phyloP scores from a whole-genome alignment of 2,797 vertebrate species.

The Tragelaphus oryx region DNA sequence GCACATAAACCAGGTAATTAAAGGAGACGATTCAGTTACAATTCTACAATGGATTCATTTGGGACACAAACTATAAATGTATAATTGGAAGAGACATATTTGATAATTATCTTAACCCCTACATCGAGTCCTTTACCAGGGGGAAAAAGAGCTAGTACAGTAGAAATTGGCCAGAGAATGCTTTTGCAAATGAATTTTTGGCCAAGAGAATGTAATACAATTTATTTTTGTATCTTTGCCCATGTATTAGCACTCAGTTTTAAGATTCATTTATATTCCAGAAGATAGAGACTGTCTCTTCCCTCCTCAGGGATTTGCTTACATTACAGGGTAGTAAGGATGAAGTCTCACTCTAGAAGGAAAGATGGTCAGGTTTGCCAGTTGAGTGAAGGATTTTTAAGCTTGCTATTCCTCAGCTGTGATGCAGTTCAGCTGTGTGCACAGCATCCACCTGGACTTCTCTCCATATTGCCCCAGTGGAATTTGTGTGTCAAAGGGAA shows the following conservation, averaged over 20 bases:
- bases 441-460: not conserved
- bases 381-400: not conserved
- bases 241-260: not conserved
- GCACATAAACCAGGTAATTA: not conserved
- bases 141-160: not conserved
- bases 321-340: not conserved
- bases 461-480: not conserved
- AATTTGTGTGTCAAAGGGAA: not conserved
- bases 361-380: not conserved
- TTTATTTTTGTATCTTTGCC: not conserved
- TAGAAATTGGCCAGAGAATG: not conserved
- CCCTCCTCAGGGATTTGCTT: not conserved
- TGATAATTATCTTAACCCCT: not conserved
- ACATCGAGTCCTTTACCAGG: not conserved
- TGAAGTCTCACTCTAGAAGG: not conserved
- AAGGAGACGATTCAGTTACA: not conserved
- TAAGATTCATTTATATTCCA: not conserved
- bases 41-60: not conserved
- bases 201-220: not conserved
- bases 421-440: not conserved
- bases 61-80: not conserved
- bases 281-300: not conserved
- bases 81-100: not conserved
- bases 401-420: not conserved
- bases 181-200: not conserved